Evolutionary conservation across 1,140 invertebrate species (phyloP), one percentile per base, ranked within the genome.

Genomic region (Neodiprion fabricii): DNA sequence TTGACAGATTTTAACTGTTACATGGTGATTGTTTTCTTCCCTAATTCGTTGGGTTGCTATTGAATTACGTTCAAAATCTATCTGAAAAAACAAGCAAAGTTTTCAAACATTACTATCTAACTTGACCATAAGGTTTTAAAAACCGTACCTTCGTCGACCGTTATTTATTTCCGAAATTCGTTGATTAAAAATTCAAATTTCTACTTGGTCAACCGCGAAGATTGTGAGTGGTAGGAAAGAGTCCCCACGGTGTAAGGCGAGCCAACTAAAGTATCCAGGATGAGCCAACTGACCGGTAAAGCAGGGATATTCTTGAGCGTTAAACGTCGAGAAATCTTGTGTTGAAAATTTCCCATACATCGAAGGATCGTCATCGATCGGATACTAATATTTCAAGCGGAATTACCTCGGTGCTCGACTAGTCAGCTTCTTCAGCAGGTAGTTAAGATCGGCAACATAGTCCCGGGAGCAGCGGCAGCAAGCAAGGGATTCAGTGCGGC

Each of bases 201-300:
- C 28, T 40, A 40, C 28, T 40, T 40, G 28, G 28, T 40, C 28
- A 2, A 40, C 28, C 28, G 1, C 28, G 2, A 40, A 40, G 28
- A 40, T 40, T 2, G 28, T 40, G 14, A 69, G 67, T 7, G 21
- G 11, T 21, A 47, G 67, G 17, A 23, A 83, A 71, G 79, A 85
- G 83, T 83, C 84, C 84, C 83, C 83, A 73, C 76, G 73, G 77
- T 78, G 82, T 80, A 71, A 40, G 75, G 50, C 73, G 74, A 11
- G 71, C 76, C 76, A 84, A 84, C 80, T 83, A 79, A 66, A 74
- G 14, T 40, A 23, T n/a, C 71, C 40, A 70, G n/a, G 11, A 76
- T 67, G 72, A 77, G 76, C 75, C 69, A 80, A 17, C 53, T 61
- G 53, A 61, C 74, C 81, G 84, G 80, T 82, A 85, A 83, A 67